Evolutionary conservation across 2,797 vertebrate species (phyloP), one percentile per base, ranked within the genome.

Genomic region (Parotocinclus haroldoi): DNA sequence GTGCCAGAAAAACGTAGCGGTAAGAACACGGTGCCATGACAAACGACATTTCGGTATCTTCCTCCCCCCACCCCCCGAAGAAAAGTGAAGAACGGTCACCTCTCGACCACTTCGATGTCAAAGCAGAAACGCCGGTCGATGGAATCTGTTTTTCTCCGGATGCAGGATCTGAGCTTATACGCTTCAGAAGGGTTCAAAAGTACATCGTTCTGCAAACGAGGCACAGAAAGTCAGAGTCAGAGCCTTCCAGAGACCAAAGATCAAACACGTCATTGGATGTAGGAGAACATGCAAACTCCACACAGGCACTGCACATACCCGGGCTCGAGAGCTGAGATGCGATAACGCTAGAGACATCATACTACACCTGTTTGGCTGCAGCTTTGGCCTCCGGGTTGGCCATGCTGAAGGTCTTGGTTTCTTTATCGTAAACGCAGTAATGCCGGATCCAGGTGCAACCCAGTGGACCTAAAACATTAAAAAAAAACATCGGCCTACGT

Each of bases 61-160:
- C 27, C 27, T 2, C 27, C 2, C 27, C n/a, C n/a, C n/a, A n/a
- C n/a, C n/a, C n/a, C n/a, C n/a, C n/a, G n/a, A n/a, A n/a, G n/a
- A n/a, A 27, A 27, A 49, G 27, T 9, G 10, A 14, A 6, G 19
- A 48, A 8, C 12, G 53, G 91, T 88, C 79, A 98, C 96, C 96
- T 96, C 84, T 99, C 96, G 19, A 92, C 87, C 27, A 99, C 95
- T 91, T 98, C 96, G 12, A 98, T 93, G 85, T 99, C 96, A 0
- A 99, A 98, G 84, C 96, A 99, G 90, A 99, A 99, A 44, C 96
- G 93, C 48, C 97, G 98, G 87, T 98, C 96, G 66, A 99, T 99
- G 12, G 96, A 99, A 75, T 99, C 95, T 0, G 94, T 96, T 83
- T 98, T 99, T 78, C 96, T 91, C 27, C 96, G 85, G 77, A 99